phyloP scores from a whole-genome alignment of 2,888 invertebrate species.

The Sturmia bella region DNA sequence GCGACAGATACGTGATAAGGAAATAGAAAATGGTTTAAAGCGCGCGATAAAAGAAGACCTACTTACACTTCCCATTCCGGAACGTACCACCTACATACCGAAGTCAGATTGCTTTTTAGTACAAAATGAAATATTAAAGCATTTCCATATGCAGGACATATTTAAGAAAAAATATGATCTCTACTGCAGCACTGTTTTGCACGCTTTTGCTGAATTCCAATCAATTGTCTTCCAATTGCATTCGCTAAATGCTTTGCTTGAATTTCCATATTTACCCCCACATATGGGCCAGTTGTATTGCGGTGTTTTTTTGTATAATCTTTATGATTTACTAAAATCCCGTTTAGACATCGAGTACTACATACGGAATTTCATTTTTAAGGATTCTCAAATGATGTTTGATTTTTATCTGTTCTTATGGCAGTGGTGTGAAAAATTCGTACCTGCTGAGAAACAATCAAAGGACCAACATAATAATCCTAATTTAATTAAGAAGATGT shows the following conservation, averaged over 20 bases:
- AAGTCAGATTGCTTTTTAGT: slow-evolving; percentile 79
- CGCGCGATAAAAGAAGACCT: slow-evolving; percentile 73
- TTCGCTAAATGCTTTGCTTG: slow-evolving; percentile 85
- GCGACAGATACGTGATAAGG: slow-evolving; percentile 75
- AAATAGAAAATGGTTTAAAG: slow-evolving; percentile 72
- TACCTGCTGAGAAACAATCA: slow-evolving; percentile 75
- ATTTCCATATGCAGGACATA: slow-evolving; percentile 80
- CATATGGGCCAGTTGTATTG: slow-evolving; percentile 86
- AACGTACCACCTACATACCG: slow-evolving; percentile 76
- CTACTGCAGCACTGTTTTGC: slow-evolving; percentile 78
- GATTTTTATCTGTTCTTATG: slow-evolving; percentile 78
- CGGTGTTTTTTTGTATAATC: slow-evolving; percentile 90
- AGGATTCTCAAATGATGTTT: slow-evolving; percentile 78
- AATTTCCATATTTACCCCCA: slow-evolving; percentile 84
- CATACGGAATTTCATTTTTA: slow-evolving; percentile 83
- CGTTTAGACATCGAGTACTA: slow-evolving; percentile 84
- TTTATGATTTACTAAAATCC: slow-evolving; percentile 85
- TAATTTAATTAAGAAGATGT: slow-evolving; percentile 74
- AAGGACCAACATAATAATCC: slow-evolving; percentile 69
- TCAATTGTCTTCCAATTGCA: slow-evolving; percentile 79
- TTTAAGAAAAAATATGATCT: slow-evolving; percentile 80
- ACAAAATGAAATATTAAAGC: slow-evolving; percentile 77
- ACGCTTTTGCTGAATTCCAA: slow-evolving; percentile 81
- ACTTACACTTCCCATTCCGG: slow-evolving; percentile 72
- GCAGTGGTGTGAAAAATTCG: slow-evolving; percentile 78